Conservation (phyloP, 2,113 vertebrate genomes). For the Noturus placidus region DNA sequence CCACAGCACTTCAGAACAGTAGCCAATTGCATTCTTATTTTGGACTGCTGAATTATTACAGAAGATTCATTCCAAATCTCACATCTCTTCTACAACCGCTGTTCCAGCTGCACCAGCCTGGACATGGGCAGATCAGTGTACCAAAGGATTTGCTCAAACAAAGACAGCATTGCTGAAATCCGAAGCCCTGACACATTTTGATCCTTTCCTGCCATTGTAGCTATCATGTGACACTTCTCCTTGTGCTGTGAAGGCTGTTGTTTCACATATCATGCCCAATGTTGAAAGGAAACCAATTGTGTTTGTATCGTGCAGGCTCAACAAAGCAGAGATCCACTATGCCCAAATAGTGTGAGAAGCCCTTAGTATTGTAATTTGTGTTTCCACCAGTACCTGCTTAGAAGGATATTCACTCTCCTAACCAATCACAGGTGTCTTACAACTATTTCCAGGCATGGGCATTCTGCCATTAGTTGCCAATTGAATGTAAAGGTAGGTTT, state of each 20-base stretch:
- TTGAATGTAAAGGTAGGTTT: not conserved
- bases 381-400: not conserved
- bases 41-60: slow-evolving; percentile 41
- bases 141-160: slow-evolving; percentile 67
- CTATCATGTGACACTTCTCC: slow-evolving; percentile 67
- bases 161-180: slow-evolving; percentile 67
- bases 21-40: slow-evolving; percentile 21
- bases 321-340: not conserved
- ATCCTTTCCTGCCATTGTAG: slow-evolving; percentile 68
- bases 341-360: not conserved
- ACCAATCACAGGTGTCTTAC: not conserved
- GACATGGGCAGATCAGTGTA: slow-evolving; percentile 66
- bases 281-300: not conserved
- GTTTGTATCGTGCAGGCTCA: not conserved
- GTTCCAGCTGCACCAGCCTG: slow-evolving; percentile 49
- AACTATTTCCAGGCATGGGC: not conserved
- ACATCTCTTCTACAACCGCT: slow-evolving; percentile 60
- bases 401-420: not conserved
- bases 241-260: slow-evolving; percentile 25
- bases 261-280: not conserved
- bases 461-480: not conserved
- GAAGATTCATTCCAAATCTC: slow-evolving; percentile 53
- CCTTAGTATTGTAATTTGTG: not conserved
- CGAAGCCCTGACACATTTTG: slow-evolving; percentile 65
- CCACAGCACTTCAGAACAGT: not conserved